Conservation (phyloP, 2,797 vertebrate genomes). For the Menidia menidia region DNA sequence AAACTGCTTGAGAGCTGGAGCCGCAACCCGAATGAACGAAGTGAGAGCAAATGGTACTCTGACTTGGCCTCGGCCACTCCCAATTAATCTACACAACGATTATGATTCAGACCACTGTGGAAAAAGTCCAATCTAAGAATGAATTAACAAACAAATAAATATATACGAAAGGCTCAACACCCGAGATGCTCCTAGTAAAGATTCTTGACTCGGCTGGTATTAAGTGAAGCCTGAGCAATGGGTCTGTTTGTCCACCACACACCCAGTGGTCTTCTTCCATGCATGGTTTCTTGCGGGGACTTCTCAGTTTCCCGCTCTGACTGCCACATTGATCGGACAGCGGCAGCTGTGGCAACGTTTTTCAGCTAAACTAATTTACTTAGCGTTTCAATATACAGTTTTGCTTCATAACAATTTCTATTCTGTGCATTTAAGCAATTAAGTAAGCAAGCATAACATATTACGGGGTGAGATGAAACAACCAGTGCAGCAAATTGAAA, state of each 20-base stretch:
- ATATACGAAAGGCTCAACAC: too few relatives aligned
- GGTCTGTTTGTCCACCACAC: background rate
- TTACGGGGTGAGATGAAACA: slow-evolving; percentile 10
- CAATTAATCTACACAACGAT: slow-evolving; percentile 7
- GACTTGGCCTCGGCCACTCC: slow-evolving; percentile 21
- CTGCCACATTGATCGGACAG: background rate
- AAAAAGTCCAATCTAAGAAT: slow-evolving; percentile 3
- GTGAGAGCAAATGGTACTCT: slow-evolving; percentile 7
- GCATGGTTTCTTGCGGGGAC: background rate
- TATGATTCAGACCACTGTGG: background rate
- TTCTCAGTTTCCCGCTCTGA: background rate
- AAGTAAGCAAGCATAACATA: slow-evolving; percentile 2
- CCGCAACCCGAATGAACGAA: slow-evolving; percentile 19
- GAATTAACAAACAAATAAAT: too few relatives aligned
- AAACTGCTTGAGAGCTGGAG: slow-evolving; percentile 51
- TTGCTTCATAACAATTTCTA: slow-evolving; percentile 17
- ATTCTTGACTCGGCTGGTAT: background rate
- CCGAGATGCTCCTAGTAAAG: background rate
- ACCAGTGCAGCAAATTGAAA: slow-evolving; percentile 40
- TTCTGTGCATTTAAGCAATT: slow-evolving; percentile 22
- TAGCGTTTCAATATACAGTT: background rate
- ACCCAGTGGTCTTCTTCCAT: background rate
- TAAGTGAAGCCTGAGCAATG: background rate
- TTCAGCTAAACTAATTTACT: background rate
- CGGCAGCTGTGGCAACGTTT: slow-evolving; percentile 7